Evolutionary conservation across 2,797 vertebrate species (phyloP), one percentile per base, ranked within the genome.

Genomic region (Phoebastria nigripes): DNA sequence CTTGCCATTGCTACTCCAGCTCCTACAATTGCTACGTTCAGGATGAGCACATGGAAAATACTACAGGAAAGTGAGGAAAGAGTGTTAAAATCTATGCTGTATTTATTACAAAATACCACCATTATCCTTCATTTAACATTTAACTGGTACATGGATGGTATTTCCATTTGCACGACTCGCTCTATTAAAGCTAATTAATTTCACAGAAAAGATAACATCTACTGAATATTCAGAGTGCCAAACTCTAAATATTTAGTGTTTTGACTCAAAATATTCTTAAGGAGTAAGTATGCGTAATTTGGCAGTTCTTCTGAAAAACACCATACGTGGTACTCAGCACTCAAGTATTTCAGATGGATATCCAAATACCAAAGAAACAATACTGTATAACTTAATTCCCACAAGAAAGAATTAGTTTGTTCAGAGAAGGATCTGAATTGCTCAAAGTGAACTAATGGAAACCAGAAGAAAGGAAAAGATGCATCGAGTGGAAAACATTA

Each of bases 1-100:
- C 93, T 98, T 96, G 99, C 99, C 98, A 99, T 98, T 79, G 98
- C 96, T 66, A 99, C 99, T 54, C 99, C 99, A 94, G 98, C 89
- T 96, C 98, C 98, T 81, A 99, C 98, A 62, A 99, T 96, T 11
- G 98, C 8, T 35, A 99, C 2, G 81, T 99, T 99, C 95, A 99
- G 97, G 47, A 93, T 1, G 58, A 99, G 93, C 88, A 99, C 98
- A 5, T 99, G 99, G 92, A 99, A 95, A 96, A 99, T 93, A 87
- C 99, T 99, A 96, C 6, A 51, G 70, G 15, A 66, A 61, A 93
- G 51, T 74, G 63, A 95, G 37, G 59, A 93, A 93, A 92, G 22
- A 67, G 71, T 70, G 31, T 96, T 89, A 89, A 97, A 80, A 87
- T 46, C 61, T 78, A 25, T 58, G 33, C 31, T 63, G 17, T 42